phyloP scores from a whole-genome alignment of 2,888 invertebrate species.

The Ormyrus rosae region DNA sequence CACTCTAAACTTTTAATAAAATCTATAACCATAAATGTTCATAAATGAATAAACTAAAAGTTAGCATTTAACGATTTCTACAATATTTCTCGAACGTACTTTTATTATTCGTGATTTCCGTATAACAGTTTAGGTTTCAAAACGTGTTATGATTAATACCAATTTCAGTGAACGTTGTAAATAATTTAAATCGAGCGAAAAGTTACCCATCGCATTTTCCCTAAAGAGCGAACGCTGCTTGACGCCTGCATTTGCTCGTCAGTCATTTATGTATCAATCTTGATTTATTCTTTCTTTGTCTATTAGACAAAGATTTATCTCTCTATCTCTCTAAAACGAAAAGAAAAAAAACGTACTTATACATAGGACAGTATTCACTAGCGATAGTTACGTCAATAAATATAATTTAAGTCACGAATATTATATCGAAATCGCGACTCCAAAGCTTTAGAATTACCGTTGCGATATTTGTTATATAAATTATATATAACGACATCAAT shows the following conservation, averaged over 20 bases:
- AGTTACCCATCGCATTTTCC: slow-evolving; percentile 49
- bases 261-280: slow-evolving; percentile 30
- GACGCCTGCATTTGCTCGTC: slow-evolving; percentile 26
- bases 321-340: slow-evolving; percentile 29
- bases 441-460: slow-evolving; percentile 74
- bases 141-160: slow-evolving; percentile 26
- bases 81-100: slow-evolving; percentile 18
- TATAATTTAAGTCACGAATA: slow-evolving; percentile 53
- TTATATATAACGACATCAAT: slow-evolving; percentile 50
- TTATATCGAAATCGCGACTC: slow-evolving; percentile 65
- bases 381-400: slow-evolving; percentile 59
- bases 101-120: neutral
- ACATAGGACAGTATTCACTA: slow-evolving; percentile 74
- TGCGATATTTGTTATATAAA: slow-evolving; percentile 59
- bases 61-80: neutral
- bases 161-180: slow-evolving; percentile 47
- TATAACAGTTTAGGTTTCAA: slow-evolving; percentile 1
- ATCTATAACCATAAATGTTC: too few relatives aligned
- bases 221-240: slow-evolving; percentile 15
- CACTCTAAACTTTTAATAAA: too few relatives aligned
- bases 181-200: slow-evolving; percentile 49
- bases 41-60: too few relatives aligned
- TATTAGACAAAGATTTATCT: slow-evolving; percentile 14
- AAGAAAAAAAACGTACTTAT: slow-evolving; percentile 70
- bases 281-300: slow-evolving; percentile 35